phyloP scores from a whole-genome alignment of 1,140 invertebrate species.

The Ladona fulva region DNA sequence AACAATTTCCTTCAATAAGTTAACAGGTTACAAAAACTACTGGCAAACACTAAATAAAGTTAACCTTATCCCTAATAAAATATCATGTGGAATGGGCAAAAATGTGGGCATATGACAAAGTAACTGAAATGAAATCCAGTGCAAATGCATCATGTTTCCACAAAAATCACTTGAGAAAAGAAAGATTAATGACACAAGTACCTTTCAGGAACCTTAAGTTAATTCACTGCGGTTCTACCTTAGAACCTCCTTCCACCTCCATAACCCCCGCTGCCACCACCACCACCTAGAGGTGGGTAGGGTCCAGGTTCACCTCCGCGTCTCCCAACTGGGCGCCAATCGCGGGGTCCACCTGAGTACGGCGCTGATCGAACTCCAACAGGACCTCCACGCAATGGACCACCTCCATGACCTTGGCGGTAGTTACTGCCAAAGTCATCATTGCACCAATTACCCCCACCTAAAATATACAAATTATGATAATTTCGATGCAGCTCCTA shows the following conservation, averaged over 20 bases:
- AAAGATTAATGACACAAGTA: background rate
- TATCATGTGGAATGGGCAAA: too few species aligned
- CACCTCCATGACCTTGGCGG: constrained; percentile 13
- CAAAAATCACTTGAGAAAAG: too few species aligned
- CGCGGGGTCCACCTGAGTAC: background rate
- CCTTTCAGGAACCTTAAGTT: background rate
- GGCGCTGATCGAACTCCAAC: background rate
- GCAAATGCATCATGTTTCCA: too few species aligned
- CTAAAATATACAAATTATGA: background rate
- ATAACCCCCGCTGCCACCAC: constrained; percentile 25
- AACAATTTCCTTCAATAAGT: too few species aligned
- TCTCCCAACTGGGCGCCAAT: background rate
- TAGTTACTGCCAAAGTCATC: background rate
- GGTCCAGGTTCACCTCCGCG: background rate
- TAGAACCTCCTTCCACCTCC: constrained; percentile 18
- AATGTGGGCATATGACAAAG: too few species aligned
- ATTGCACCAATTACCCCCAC: background rate
- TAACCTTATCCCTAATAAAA: too few species aligned
- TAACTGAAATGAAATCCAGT: too few species aligned
- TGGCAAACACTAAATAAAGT: too few species aligned
- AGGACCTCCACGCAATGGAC: background rate
- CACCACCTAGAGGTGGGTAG: constrained; percentile 24
- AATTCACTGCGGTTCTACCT: constrained; percentile 18
- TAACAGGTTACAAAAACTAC: too few species aligned
- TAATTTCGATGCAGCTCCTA: background rate